phyloP scores from a whole-genome alignment of 1,140 invertebrate genomes.

The Nebria ingens region DNA sequence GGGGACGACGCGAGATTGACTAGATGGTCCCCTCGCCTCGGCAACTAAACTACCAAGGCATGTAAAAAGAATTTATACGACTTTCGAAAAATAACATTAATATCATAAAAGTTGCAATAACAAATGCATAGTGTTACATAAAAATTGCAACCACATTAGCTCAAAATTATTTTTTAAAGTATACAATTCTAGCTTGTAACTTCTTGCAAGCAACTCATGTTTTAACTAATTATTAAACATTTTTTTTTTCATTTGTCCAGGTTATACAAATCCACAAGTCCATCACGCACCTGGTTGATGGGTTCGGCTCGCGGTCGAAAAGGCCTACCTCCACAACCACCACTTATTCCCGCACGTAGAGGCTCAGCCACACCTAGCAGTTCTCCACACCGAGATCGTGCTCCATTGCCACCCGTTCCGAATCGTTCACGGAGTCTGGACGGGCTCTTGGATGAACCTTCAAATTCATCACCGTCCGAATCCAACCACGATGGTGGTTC shows the following conservation, averaged over 20 bases:
- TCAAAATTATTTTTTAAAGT: no score
- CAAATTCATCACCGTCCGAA: constrained; percentile 26
- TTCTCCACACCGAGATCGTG: constrained; percentile 9
- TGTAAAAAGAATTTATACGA: no score
- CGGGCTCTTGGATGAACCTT: constrained; percentile 44
- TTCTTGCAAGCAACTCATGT: no score
- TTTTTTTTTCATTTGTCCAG: constrained; percentile 28
- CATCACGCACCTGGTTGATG: constrained; percentile 44
- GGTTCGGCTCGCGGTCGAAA: constrained; percentile 29
- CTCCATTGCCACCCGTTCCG: constrained; percentile 25
- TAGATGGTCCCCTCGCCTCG: constrained; percentile 51
- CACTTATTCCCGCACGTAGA: constrained; percentile 21
- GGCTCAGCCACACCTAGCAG: constrained; percentile 28
- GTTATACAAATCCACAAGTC: constrained; percentile 53
- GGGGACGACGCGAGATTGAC: constrained; percentile 49
- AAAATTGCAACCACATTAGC: no score
- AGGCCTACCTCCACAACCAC: constrained; percentile 29
- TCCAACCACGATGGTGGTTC: constrained; percentile 12
- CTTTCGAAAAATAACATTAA: no score
- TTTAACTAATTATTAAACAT: constrained; percentile 7
- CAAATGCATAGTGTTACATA: no score
- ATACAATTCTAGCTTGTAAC: no score
- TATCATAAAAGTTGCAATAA: no score
- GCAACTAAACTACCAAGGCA: constrained; percentile 30
- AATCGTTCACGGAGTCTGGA: constrained; percentile 57